phyloP scores from a whole-genome alignment of 2,888 invertebrate genomes.

The Heliconius cydno region DNA sequence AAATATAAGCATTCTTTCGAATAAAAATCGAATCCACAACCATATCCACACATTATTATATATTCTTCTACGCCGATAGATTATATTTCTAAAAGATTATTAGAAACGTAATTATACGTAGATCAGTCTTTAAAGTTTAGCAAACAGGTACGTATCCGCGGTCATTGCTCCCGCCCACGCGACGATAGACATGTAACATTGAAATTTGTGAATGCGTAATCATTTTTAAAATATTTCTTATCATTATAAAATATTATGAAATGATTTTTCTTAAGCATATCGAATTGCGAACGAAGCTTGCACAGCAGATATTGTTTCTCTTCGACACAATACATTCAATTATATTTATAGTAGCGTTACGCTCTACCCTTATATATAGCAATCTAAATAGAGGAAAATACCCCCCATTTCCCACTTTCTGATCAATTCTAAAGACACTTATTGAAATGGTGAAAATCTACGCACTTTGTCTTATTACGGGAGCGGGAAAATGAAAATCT shows the following conservation, averaged over 20 bases:
- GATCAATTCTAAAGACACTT: too few species aligned
- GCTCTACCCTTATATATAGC: neutral
- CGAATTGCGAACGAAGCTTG: neutral
- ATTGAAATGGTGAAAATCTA: too few species aligned
- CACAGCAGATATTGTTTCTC: neutral
- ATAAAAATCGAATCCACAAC: too few species aligned
- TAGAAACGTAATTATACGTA: neutral
- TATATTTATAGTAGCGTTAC: too few species aligned
- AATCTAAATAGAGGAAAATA: neutral
- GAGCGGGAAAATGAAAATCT: too few species aligned
- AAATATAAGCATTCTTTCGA: too few species aligned
- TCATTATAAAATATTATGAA: neutral
- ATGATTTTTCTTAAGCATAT: neutral
- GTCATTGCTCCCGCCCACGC: slow-evolving; percentile 15
- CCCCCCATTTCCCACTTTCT: too few species aligned
- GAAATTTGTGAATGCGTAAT: slow-evolving; percentile 14
- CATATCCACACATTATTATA: too few species aligned
- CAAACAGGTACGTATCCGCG: slow-evolving; percentile 1
- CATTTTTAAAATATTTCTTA: neutral
- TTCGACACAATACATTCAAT: neutral
- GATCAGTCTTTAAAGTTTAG: slow-evolving; percentile 5
- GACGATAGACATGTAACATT: neutral
- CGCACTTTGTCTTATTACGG: too few species aligned
- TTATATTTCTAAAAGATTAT: neutral
- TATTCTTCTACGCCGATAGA: neutral